A percentile compares a stretch with the other conserved stretches of the same genome.
These are phyloP conservation scores for Pogoniulus pusillus DNA, from an alignment of 2,797 vertebrate species.

Conservation along the genomic window DNA sequence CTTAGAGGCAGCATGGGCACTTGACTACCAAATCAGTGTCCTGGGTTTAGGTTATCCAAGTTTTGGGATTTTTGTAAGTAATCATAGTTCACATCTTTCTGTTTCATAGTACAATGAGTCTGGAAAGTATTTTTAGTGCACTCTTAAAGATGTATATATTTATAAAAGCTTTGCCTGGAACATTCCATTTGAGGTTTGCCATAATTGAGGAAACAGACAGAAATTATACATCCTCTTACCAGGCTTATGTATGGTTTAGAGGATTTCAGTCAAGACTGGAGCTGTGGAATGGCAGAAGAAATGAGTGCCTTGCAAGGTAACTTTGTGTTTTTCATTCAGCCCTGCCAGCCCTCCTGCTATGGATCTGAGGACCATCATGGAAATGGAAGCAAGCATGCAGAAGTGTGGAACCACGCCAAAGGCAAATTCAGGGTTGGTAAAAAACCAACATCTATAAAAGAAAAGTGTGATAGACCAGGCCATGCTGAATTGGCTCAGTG, in stretches of 20 bases:
- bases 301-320: conserved; percentile 62
- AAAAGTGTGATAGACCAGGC: conserved; percentile 1
- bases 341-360: conserved; percentile 83
- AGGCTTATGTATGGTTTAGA: conserved; percentile 52
- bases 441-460: conserved; percentile 55
- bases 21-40: not conserved
- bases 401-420: conserved; percentile 86
- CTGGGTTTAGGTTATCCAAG: not conserved
- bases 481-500: conserved; percentile 26
- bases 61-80: not conserved
- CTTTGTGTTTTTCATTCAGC: conserved; percentile 67
- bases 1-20: not conserved
- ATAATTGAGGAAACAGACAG: conserved; percentile 62
- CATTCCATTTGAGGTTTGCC: conserved; percentile 66
- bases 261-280: conserved; percentile 42
- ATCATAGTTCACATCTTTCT: conserved; percentile 29
- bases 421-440: conserved; percentile 80
- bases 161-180: conserved; percentile 54
- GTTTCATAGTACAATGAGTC: conserved; percentile 3
- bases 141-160: conserved; percentile 39
- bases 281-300: conserved; percentile 53
- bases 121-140: conserved; percentile 46
- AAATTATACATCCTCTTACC: conserved; percentile 58
- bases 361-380: conserved; percentile 96
- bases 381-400: conserved; percentile 90